Conservation (phyloP, 2,113 vertebrate genomes). For the Erpornis zantholeuca region DNA sequence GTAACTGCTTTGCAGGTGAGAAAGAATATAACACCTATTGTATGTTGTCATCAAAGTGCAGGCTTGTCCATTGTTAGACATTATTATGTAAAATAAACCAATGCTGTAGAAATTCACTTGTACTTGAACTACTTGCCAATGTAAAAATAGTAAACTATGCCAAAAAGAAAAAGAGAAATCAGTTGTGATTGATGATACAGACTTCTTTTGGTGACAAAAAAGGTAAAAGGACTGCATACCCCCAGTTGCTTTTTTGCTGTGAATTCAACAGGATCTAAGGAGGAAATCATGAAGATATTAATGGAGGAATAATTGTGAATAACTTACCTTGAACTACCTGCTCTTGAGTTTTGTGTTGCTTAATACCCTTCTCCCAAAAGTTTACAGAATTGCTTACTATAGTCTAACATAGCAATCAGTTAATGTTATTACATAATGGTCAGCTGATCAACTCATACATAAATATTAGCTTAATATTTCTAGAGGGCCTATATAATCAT, state of each 20-base stretch:
- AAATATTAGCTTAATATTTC: slow-evolving; percentile 17
- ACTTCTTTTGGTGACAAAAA: not conserved
- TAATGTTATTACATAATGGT: not conserved
- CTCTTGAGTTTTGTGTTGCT: slow-evolving; percentile 1
- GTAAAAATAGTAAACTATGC: slow-evolving; percentile 25
- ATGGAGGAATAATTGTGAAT: not conserved
- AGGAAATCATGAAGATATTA: not conserved
- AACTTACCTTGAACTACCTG: not conserved
- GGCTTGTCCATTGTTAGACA: not conserved
- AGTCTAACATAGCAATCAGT: slow-evolving; percentile 25
- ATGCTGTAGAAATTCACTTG: slow-evolving; percentile 41
- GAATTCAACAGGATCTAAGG: not conserved
- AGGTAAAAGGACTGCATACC: not conserved
- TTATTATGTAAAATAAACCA: slow-evolving; percentile 11
- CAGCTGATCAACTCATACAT: not conserved
- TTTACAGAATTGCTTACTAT: slow-evolving; percentile 36
- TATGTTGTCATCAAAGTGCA: slow-evolving; percentile 18
- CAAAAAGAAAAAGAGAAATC: not conserved
- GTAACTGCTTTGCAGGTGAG: slow-evolving; percentile 40
- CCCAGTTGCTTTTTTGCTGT: slow-evolving; percentile 10
- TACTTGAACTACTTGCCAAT: slow-evolving; percentile 58
- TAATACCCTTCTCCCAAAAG: not conserved
- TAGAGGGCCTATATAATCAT: not conserved
- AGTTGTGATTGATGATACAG: not conserved
- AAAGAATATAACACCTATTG: slow-evolving; percentile 51